These are phyloP conservation scores for Schizopygopsis malacanthus DNA, from an alignment of 2,797 vertebrate genomes.

Conservation along the genomic window DNA sequence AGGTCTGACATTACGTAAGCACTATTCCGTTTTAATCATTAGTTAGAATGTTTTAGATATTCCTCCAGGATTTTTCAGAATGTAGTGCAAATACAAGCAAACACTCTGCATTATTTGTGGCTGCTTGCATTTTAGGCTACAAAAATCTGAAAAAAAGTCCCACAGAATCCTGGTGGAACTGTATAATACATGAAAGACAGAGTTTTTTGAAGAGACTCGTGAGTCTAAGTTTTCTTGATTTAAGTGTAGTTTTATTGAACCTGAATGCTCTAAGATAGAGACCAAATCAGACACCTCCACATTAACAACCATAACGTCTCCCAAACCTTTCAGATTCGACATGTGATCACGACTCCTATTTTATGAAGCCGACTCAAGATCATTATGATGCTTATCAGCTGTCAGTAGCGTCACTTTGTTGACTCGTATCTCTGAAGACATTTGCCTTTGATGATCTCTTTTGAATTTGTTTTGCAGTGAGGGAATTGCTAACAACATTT, in stretches of 20 bases:
- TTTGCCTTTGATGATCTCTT: slow-evolving; percentile 23
- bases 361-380: neutral
- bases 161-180: neutral
- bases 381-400: slow-evolving; percentile 21
- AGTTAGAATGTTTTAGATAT: neutral
- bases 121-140: neutral
- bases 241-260: slow-evolving; percentile 1
- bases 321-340: neutral
- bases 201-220: neutral
- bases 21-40: neutral
- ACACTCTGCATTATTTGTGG: neutral
- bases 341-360: neutral
- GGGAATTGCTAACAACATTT: slow-evolving; percentile 10
- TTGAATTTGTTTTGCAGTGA: neutral
- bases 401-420: neutral
- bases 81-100: neutral
- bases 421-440: slow-evolving; percentile 6
- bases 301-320: neutral
- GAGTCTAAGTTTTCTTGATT: neutral
- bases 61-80: neutral
- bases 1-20: neutral
- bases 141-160: neutral
- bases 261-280: neutral
- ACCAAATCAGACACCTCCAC: neutral
- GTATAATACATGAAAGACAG: neutral